Percentiles rank a stretch among this genome's conserved stretches.
phyloP scores from a whole-genome alignment of 2,797 vertebrate species.

The Tinamus major region DNA sequence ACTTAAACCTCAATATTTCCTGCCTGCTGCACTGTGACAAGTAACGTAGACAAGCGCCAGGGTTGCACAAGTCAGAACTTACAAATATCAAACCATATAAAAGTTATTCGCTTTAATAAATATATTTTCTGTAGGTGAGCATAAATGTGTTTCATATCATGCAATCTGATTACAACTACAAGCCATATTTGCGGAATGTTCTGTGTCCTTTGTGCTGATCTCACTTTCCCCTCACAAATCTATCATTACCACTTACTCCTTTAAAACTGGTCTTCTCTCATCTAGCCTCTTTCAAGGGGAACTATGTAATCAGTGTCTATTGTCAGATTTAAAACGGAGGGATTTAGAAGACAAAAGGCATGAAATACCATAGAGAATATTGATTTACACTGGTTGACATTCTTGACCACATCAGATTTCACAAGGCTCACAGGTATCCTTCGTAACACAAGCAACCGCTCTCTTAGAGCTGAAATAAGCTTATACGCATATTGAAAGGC shows the following conservation, averaged over 20 bases:
- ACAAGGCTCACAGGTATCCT: neutral
- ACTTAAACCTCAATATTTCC: neutral
- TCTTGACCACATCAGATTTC: neutral
- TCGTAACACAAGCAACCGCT: constrained; percentile 18
- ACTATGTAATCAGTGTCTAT: constrained; percentile 44
- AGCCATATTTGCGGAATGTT: constrained; percentile 35
- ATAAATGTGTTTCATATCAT: neutral
- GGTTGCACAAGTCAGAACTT: neutral
- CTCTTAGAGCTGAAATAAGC: constrained; percentile 31
- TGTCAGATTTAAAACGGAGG: constrained; percentile 41
- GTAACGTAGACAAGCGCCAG: neutral
- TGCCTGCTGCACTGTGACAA: neutral
- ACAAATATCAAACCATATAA: neutral
- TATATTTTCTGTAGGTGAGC: neutral
- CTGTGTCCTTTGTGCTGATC: neutral
- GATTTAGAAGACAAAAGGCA: constrained; percentile 52
- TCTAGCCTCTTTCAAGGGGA: constrained; percentile 29
- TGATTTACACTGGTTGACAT: constrained; percentile 27
- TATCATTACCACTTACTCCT: constrained; percentile 25
- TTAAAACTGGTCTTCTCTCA: constrained; percentile 26
- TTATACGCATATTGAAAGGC: neutral
- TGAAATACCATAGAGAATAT: constrained; percentile 31
- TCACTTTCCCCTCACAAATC: constrained; percentile 10
- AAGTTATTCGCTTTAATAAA: neutral
- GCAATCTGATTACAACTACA: constrained; percentile 49